Percentiles rank a stretch among this genome's conserved stretches.
Evolutionary conservation across 2,888 invertebrate species (phyloP).

Genomic region (Drosophila prostipennis): DNA sequence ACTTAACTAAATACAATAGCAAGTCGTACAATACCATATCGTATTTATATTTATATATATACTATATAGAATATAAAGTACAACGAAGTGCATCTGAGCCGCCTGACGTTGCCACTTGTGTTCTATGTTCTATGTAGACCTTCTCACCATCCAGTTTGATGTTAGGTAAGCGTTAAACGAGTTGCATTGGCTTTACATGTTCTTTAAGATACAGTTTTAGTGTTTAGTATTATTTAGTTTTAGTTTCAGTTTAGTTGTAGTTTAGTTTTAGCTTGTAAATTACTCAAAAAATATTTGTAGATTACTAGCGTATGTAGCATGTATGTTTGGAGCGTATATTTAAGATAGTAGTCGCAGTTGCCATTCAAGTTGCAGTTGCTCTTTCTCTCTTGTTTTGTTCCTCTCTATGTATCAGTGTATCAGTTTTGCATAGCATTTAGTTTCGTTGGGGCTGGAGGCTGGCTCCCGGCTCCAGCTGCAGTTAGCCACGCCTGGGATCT

Average conservation of each 20-base stretch:
- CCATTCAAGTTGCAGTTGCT: constrained; percentile 4
- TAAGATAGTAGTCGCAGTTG: constrained; percentile 15
- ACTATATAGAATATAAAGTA: constrained; percentile 31
- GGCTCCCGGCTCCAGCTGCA: constrained; percentile 12
- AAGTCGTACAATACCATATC: constrained; percentile 13
- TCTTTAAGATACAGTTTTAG: constrained; percentile 25
- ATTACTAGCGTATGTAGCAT: constrained; percentile 24
- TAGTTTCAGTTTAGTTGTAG: constrained; percentile 27
- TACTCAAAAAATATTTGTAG: constrained; percentile 62
- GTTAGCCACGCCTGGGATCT: constrained; percentile 4
- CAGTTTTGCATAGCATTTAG: constrained; percentile 3
- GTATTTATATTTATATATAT: constrained; percentile 27
- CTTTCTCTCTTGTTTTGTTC: background rate
- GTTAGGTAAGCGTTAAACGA: constrained; percentile 64
- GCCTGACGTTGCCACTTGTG: constrained; percentile 7
- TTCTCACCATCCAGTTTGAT: constrained; percentile 22
- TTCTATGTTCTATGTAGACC: background rate
- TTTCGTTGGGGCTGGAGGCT: constrained; percentile 13
- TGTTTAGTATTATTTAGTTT: constrained; percentile 5
- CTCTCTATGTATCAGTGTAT: constrained; percentile 4
- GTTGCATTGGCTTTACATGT: constrained; percentile 33
- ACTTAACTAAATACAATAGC: constrained; percentile 28
- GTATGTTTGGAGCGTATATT: constrained; percentile 43
- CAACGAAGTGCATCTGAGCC: constrained; percentile 24
- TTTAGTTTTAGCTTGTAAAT: constrained; percentile 55